These are phyloP conservation scores for Cecidostiba fungosa DNA, from an alignment of 2,888 invertebrate genomes.

Conservation along the genomic window DNA sequence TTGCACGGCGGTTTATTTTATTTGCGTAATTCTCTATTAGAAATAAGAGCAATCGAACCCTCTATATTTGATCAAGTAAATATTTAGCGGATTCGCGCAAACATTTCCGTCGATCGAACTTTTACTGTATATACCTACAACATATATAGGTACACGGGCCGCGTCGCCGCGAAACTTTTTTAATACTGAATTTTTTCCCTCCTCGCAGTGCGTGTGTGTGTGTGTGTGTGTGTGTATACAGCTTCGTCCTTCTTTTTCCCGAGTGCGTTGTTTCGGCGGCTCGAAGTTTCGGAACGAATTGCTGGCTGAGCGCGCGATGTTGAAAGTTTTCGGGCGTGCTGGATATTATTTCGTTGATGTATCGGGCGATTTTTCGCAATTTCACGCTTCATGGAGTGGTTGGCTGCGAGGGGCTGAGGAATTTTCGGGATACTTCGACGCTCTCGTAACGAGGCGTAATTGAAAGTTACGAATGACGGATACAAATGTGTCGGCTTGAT, in stretches of 20 bases:
- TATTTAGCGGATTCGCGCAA: constrained; percentile 36
- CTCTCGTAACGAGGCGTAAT: constrained; percentile 44
- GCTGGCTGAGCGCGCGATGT: background rate
- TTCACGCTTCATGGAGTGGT: constrained; percentile 16
- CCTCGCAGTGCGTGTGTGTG: background rate
- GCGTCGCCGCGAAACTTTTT: constrained; percentile 56
- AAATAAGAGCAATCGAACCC: background rate
- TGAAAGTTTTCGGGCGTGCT: constrained; percentile 39
- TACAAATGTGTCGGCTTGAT: background rate
- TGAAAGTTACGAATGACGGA: constrained; percentile 46
- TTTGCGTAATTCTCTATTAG: background rate
- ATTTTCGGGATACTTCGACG: constrained; percentile 16
- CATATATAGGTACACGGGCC: too few relatives aligned
- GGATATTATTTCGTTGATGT: constrained; percentile 58
- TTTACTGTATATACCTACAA: background rate
- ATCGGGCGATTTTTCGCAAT: constrained; percentile 38
- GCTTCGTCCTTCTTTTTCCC: background rate
- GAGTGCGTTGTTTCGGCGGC: constrained; percentile 35
- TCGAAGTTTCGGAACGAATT: background rate
- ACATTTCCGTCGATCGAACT: constrained; percentile 20
- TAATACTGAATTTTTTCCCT: constrained; percentile 60
- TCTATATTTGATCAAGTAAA: constrained; percentile 33
- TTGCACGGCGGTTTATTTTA: background rate
- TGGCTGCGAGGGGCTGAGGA: background rate
- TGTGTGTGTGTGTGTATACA: background rate